Base-by-base conservation (phyloP, 2,797 vertebrate species). In the Ctenopoma multispine region DNA sequence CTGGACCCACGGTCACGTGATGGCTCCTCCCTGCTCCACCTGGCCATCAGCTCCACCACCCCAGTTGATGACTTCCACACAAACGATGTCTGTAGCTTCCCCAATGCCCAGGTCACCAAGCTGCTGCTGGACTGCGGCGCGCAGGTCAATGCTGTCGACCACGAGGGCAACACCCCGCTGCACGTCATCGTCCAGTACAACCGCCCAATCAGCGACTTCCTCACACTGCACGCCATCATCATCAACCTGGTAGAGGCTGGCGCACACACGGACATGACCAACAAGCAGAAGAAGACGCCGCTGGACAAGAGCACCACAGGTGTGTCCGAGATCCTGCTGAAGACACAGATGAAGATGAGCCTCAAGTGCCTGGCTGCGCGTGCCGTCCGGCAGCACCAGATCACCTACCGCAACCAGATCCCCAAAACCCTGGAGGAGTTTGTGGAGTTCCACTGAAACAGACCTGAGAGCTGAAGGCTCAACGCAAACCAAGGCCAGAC, bases 291-390 rank as follows among this genome's bases (percentile, higher is more conserved):
- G 89, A 99, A 99, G 87, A 99, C 97, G 0, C 97, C 98, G 0
- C 93, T 99, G 36, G 97, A 99, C 86, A 98, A 97, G 82, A 99
- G 97, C 72, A 99, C 97, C 2, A 99, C 98, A 0, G 98, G 98
- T 5, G 98, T 99, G 44, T 98, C 98, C 0, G 98, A 99, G 89
- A 99, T 99, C 78, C 96, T 99, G 47, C 95, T 99, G 51, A 99
- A 98, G 93, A 98, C 97, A 23, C 97, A 99, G 89, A 99, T 99
- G 96, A 99, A 97, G 93, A 97, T 99, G 94, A 99, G 97, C 88
- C 94, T 99, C 64, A 99, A 99, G 96, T 99, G 97, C 95, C 95
- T 99, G 94, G 97, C 97, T 21, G 97, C 98, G 53, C 96, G 97
- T 7, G 97, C 97, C 20, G 96, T 99, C 50, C 94, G 96, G 47